phyloP scores from a whole-genome alignment of 2,797 vertebrate species.

The Valencia hispanica region DNA sequence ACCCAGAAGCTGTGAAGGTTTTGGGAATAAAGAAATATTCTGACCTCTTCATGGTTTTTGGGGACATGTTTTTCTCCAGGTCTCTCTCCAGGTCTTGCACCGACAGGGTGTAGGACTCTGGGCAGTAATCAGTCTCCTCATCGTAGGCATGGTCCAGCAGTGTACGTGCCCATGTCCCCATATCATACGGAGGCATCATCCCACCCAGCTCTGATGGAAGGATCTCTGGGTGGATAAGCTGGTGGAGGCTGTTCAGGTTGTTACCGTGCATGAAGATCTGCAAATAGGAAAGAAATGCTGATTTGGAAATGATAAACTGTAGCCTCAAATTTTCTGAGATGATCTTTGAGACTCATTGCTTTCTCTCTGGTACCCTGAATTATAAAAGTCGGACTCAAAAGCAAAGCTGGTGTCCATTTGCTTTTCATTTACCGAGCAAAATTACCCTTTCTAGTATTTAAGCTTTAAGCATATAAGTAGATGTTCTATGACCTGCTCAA shows the following conservation, averaged over 20 bases:
- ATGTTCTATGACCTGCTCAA: too few relatives aligned
- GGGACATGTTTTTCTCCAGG: slow-evolving; percentile 88
- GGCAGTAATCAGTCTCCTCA: slow-evolving; percentile 92
- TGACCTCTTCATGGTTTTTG: slow-evolving; percentile 97
- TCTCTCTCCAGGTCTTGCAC: slow-evolving; percentile 87
- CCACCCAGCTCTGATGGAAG: slow-evolving; percentile 97
- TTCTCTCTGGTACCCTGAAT: not conserved
- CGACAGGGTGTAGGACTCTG: slow-evolving; percentile 89
- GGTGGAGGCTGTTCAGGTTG: slow-evolving; percentile 97
- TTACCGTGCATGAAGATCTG: slow-evolving; percentile 99
- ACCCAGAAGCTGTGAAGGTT: too few relatives aligned
- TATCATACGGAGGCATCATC: slow-evolving; percentile 97
- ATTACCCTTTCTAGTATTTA: too few relatives aligned
- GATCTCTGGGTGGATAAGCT: slow-evolving; percentile 97
- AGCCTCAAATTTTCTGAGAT: not conserved
- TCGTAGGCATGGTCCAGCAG: slow-evolving; percentile 97
- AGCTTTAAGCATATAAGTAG: too few relatives aligned
- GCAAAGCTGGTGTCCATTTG: not conserved
- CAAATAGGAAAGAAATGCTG: not conserved
- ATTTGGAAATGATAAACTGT: not conserved
- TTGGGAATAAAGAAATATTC: not conserved
- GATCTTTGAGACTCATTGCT: not conserved
- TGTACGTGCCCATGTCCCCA: slow-evolving; percentile 98
- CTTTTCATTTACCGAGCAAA: not conserved
- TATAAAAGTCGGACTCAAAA: not conserved